Conservation (phyloP, 2,888 invertebrate genomes). For the Drepana falcataria region DNA sequence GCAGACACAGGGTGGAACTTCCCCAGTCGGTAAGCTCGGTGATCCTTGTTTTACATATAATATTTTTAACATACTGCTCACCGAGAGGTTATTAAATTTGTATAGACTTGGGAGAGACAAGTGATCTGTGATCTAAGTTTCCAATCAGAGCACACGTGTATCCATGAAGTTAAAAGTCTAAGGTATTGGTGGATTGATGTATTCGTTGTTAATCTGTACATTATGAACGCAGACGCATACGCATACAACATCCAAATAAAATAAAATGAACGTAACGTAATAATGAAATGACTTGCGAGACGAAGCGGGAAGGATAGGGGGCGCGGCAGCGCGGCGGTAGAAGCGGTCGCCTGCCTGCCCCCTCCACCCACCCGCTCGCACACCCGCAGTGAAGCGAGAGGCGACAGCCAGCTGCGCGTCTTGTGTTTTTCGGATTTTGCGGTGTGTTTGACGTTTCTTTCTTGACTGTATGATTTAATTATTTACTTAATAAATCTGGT, state of each 20-base stretch:
- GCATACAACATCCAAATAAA: conserved; percentile 18
- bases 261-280: conserved; percentile 55
- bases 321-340: conserved; percentile 41
- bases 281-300: conserved; percentile 65
- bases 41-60: no score
- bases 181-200: no score
- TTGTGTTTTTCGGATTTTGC: conserved; percentile 75
- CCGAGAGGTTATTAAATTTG: no score
- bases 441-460: conserved; percentile 67
- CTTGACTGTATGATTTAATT: conserved; percentile 47
- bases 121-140: no score
- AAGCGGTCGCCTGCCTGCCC: conserved; percentile 41
- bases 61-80: no score
- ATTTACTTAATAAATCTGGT: conserved; percentile 38
- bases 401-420: conserved; percentile 72
- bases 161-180: no score
- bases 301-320: conserved; percentile 61
- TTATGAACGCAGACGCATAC: not conserved
- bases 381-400: conserved; percentile 65
- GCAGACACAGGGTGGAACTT: no score
- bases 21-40: no score
- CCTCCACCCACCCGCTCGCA: conserved; percentile 50
- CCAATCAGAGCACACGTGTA: no score
- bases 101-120: no score
- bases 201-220: not conserved